A percentile compares a stretch with the other conserved stretches of the same genome.
These are phyloP conservation scores for Callipepla squamata DNA, from an alignment of 2,113 vertebrate species.

Conservation along the genomic window DNA sequence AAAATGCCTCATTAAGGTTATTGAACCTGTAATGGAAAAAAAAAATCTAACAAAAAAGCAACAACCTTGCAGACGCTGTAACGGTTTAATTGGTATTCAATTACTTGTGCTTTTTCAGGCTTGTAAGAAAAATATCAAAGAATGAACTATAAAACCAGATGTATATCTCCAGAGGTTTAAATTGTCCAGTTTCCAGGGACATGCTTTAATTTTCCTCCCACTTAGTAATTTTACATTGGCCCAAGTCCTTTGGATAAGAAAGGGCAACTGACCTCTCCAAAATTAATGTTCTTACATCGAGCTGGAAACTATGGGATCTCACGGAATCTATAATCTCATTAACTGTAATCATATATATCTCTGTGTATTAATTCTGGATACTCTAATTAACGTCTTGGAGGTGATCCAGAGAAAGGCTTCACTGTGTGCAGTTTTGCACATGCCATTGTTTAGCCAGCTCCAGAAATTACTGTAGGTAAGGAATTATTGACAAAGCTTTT, in stretches of 20 bases:
- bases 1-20: conserved; percentile 1
- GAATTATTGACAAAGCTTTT: conserved; percentile 18
- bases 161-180: conserved; percentile 42
- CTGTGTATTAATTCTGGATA: background rate
- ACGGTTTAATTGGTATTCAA: conserved; percentile 2
- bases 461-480: conserved; percentile 5
- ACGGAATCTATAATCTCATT: background rate
- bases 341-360: background rate
- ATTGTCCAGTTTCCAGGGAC: conserved; percentile 27
- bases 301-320: background rate
- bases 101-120: conserved; percentile 19
- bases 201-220: conserved; percentile 46
- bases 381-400: background rate
- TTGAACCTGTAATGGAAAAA: conserved; percentile 15
- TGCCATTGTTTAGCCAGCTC: background rate
- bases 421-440: background rate
- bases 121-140: conserved; percentile 36
- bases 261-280: background rate
- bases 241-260: background rate
- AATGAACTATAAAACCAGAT: conserved; percentile 49
- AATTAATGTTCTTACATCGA: background rate
- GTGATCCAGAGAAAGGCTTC: background rate
- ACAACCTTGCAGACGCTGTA: background rate
- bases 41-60: background rate
- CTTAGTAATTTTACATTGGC: conserved; percentile 33